These are phyloP conservation scores for Lithophane ornitopus DNA, from an alignment of 2,888 invertebrate species.

Conservation along the genomic window DNA sequence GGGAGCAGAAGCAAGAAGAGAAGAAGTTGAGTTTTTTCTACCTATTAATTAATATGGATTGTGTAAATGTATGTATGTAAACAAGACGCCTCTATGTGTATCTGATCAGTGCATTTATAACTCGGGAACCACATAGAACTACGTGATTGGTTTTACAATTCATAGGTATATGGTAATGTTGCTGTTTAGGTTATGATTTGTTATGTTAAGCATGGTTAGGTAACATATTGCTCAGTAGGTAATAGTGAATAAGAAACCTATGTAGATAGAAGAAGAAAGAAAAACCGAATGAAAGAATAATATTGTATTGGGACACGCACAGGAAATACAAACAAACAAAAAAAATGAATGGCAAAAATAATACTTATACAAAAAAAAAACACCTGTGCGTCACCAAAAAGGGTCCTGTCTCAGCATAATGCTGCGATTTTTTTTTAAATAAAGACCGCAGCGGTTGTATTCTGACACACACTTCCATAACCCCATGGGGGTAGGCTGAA, in stretches of 20 bases:
- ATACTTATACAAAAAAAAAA: too few relatives aligned
- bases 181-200: background rate
- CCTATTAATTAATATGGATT: background rate
- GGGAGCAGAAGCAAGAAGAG: background rate
- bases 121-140: background rate
- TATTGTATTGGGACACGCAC: too few relatives aligned
- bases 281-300: too few relatives aligned
- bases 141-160: conserved; percentile 34
- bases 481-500: too few relatives aligned
- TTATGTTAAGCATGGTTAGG: background rate
- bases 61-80: background rate
- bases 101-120: conserved; percentile 15
- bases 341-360: too few relatives aligned
- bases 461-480: background rate
- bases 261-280: background rate
- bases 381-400: too few relatives aligned
- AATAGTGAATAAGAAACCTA: background rate
- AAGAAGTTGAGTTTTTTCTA: background rate
- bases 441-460: too few relatives aligned
- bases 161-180: background rate
- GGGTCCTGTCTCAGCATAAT: too few relatives aligned
- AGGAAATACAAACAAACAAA: too few relatives aligned
- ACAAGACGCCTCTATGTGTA: background rate
- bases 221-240: background rate
- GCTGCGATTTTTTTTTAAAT: too few relatives aligned